Conservation (phyloP, 2,113 vertebrate genomes). For the Phocoena phocoena region DNA sequence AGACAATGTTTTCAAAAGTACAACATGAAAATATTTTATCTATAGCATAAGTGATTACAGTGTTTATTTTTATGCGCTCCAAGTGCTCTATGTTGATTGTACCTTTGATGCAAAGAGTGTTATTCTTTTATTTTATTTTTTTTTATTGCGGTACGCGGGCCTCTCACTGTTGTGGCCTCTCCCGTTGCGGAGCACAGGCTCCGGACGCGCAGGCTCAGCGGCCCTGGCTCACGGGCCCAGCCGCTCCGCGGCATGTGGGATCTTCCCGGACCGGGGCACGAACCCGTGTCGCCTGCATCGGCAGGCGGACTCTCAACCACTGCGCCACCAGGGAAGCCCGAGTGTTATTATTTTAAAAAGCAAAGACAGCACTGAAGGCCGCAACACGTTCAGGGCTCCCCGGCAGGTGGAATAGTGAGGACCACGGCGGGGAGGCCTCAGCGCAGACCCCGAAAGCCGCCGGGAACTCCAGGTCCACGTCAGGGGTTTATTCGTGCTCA, state of each 20-base stretch:
- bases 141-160: no score
- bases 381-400: accelerated
- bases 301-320: no score
- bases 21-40: not conserved
- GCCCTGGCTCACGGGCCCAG: no score
- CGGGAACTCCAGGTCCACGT: accelerated
- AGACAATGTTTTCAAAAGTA: accelerated
- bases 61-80: not conserved
- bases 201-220: no score
- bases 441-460: not conserved
- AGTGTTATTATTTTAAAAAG: not conserved
- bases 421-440: accelerated
- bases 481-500: accelerated
- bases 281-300: no score
- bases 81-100: not conserved
- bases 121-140: no score
- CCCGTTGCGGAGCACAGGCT: no score
- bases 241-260: no score
- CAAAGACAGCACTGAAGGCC: not conserved
- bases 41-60: not conserved
- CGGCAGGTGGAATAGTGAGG: accelerated
- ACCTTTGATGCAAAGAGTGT: not conserved
- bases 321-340: no score
- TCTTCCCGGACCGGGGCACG: no score
- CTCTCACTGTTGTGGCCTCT: no score